Evolutionary conservation across 2,113 vertebrate genomes (phyloP), one percentile per base, ranked within the genome.

Genomic region (Sebastes schlegelii): DNA sequence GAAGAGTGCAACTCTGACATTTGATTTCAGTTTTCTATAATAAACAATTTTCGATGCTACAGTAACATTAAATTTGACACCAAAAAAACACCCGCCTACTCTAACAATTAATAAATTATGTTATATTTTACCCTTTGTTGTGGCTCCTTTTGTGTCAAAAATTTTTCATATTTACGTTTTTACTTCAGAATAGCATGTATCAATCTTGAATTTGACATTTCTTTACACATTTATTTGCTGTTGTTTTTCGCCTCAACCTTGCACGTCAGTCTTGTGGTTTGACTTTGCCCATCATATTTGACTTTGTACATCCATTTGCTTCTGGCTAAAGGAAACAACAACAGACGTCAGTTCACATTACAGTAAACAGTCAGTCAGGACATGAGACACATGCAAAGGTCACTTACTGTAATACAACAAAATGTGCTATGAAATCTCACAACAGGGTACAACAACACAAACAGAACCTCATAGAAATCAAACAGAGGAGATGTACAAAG

Each of bases 291-390:
- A 6, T 77, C 77, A 73, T 52, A 9, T 63, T 77, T 81, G 74
- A 78, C 79, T 79, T 80, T 83, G 76, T 54, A 52, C 51, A 70
- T 71, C 48, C 14, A 45, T 87, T 83, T 78, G 73, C 73, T 62
- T 66, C 57, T 52, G 76, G 68, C 63, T 19, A 61, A 65, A 61
- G 42, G 21, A 63, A 71, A 83, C 67, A 70, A 79, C 74, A 84
- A 73, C 61, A 62, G 74, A 69, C 5, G 57, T 82, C 77, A 71
- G 48, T 43, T 34, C 34, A 4, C 68, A 72, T 85, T 55, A n/a
- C 52, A 55, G 52, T 74, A 77, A 85, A 62, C 40, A 34, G 40
- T 69, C 43, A 17, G 81, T 45, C 58, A 78, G 72, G 21, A 69
- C 79, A 72, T 11, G 26, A 77, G 60, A 68, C 46, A 17, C 42